Evolutionary conservation across 2,113 vertebrate species (phyloP).

Genomic region (Anoplopoma fimbria): DNA sequence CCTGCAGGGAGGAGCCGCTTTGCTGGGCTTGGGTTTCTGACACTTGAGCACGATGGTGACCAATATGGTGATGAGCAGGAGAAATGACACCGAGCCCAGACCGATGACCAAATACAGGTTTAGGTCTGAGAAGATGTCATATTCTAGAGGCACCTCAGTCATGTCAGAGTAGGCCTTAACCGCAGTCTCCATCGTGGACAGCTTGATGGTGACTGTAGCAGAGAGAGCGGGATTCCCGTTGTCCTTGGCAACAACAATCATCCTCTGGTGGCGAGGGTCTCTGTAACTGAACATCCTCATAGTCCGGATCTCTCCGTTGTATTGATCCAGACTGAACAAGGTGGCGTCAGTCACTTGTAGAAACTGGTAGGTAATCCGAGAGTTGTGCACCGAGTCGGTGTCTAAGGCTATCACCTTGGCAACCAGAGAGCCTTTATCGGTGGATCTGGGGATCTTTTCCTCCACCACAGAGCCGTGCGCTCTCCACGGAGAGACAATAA

Average conservation of each 20-base stretch:
- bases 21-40: constrained; percentile 65
- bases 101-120: constrained; percentile 86
- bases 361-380: constrained; percentile 83
- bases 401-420: constrained; percentile 82
- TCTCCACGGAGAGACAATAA: constrained; percentile 82
- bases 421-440: constrained; percentile 83
- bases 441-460: constrained; percentile 80
- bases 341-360: constrained; percentile 80
- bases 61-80: constrained; percentile 85
- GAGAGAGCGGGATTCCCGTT: constrained; percentile 85
- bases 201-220: constrained; percentile 84
- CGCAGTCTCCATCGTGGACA: constrained; percentile 86
- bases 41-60: constrained; percentile 84
- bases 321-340: constrained; percentile 83
- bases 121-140: constrained; percentile 78
- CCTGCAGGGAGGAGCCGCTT: constrained; percentile 56
- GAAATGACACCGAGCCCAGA: constrained; percentile 85
- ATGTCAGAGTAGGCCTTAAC: constrained; percentile 86
- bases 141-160: constrained; percentile 81
- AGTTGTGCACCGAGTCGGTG: constrained; percentile 81
- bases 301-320: constrained; percentile 82
- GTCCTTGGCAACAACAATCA: constrained; percentile 83
- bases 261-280: constrained; percentile 76
- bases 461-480: constrained; percentile 84
- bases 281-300: constrained; percentile 83